These are phyloP conservation scores for Noctuana brunneofusca DNA, from an alignment of 2,888 invertebrate species.

Conservation along the genomic window DNA sequence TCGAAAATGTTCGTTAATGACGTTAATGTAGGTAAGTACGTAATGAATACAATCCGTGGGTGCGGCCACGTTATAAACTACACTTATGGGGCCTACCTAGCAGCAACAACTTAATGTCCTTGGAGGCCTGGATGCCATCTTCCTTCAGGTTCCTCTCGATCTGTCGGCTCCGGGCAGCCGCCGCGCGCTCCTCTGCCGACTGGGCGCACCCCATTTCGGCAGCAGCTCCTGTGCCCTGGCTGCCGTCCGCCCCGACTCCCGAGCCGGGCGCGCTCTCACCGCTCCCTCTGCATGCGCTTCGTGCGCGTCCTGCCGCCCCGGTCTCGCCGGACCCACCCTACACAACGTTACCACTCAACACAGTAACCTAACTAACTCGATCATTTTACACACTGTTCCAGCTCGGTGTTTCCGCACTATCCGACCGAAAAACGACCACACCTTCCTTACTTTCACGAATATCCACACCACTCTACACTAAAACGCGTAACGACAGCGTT, in stretches of 20 bases:
- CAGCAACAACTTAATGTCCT: constrained; percentile 98
- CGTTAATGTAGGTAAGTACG: constrained; percentile 8
- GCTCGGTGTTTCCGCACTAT: constrained; percentile 40
- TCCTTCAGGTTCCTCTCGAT: constrained; percentile 99
- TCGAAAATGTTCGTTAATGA: constrained; percentile 21
- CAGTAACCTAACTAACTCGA: constrained; percentile 32
- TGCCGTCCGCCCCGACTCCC: constrained; percentile 80
- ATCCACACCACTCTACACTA: constrained; percentile 58
- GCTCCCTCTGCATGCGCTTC: constrained; percentile 81
- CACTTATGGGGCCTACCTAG: constrained; percentile 87
- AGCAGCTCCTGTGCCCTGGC: constrained; percentile 77
- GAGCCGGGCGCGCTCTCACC: constrained; percentile 84
- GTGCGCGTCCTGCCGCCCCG: constrained; percentile 74
- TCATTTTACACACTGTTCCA: constrained; percentile 64
- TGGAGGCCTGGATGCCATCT: constrained; percentile 98
- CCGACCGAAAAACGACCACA: constrained; percentile 44
- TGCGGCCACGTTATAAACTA: constrained; percentile 58
- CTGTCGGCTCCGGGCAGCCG: constrained; percentile 97
- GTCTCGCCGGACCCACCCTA: constrained; percentile 75
- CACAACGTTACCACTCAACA: constrained; percentile 74
- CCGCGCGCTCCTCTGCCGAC: constrained; percentile 99
- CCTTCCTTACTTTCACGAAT: constrained; percentile 50
- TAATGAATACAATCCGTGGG: constrained; percentile 57
- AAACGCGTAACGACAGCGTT: constrained; percentile 67
- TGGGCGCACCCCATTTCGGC: constrained; percentile 98